Conservation (phyloP, 92 coral and sea anemone species). For the Scolanthus callimorphus region DNA sequence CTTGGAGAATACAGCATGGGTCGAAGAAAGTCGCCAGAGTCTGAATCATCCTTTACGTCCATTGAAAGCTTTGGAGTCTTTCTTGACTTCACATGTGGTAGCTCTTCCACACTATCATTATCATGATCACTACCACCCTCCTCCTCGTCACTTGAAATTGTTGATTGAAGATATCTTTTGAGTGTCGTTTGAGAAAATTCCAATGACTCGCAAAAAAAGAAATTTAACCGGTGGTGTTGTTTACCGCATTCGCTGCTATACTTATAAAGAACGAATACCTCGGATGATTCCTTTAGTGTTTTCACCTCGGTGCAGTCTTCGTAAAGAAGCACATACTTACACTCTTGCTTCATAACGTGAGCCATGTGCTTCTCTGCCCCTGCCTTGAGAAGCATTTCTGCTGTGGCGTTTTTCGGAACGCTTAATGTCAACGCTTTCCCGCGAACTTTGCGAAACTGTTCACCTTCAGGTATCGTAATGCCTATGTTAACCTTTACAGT, state of each 20-base stretch:
- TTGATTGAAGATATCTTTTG: constrained; percentile 19
- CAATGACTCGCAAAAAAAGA: constrained; percentile 36
- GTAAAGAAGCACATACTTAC: constrained; percentile 2
- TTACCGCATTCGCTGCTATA: constrained; percentile 51
- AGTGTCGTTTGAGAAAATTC: constrained; percentile 30
- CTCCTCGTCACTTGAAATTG: constrained; percentile 22
- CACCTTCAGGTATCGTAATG: no score
- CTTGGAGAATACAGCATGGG: constrained; percentile 17
- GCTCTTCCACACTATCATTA: constrained; percentile 7
- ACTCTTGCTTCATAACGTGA: constrained; percentile 19
- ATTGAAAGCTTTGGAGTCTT: constrained; percentile 9
- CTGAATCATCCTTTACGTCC: constrained; percentile 11
- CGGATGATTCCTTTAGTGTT: constrained; percentile 40
- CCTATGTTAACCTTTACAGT: no score
- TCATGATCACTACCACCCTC: no score
- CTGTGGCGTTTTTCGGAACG: constrained; percentile 17
- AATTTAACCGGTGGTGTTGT: constrained; percentile 37
- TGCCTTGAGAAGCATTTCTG: constrained; percentile 32
- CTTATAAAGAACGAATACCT: constrained; percentile 31
- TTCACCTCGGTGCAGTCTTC: constrained; percentile 27
- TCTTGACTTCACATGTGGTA: constrained; percentile 1
- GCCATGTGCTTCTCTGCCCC: constrained; percentile 46
- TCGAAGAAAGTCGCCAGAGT: constrained; percentile 6
- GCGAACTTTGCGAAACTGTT: constrained; percentile 6
- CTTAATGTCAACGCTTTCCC: constrained; percentile 11